Base-by-base conservation (phyloP, 2,888 invertebrate species). In the Sturmia bella region DNA sequence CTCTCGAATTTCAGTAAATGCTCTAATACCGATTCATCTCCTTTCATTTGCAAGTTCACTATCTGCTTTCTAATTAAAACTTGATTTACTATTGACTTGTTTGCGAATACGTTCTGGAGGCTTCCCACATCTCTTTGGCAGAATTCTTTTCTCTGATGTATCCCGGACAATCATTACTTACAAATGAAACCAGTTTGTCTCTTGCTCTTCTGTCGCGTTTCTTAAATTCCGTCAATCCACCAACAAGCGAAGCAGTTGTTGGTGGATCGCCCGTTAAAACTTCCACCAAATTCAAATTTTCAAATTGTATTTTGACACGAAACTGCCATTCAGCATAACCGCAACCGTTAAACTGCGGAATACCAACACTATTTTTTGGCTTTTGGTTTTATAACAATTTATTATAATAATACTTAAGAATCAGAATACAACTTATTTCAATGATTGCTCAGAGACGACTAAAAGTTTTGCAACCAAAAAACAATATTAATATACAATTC, bases 321-420 rank as follows among this genome's bases (percentile, higher is more conserved):
- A 72, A 72, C 27, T 72, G 50, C 72, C 50, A 72, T 12, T 72
- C 59, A 72, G 59, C 59, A 59, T 37, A 72, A n/a, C 70, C 70
- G 15, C 1, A n/a, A n/a, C 72, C 59, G 21, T 70, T 70, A 70
- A 70, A 70, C 39, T 70, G 70, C 6, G 59, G 59, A 13, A 70
- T 59, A 1, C 59, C 59, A n/a, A 41, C 9, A 9, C 6, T 17
- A 45, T 45, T 27, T 27, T 45, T 63, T 27, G 12, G 27, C 6
- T n/a, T n/a, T n/a, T n/a, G n/a, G n/a, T n/a, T n/a, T n/a, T n/a
- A n/a, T n/a, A n/a, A n/a, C n/a, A n/a, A n/a, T n/a, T n/a, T n/a
- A n/a, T n/a, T n/a, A n/a, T n/a, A n/a, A n/a, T n/a, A n/a, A n/a
- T n/a, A n/a, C n/a, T n/a, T n/a, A n/a, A n/a, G n/a, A n/a, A n/a